Evolutionary conservation across 2,888 invertebrate genomes (phyloP).

Genomic region (Nymphalis polychloros): DNA sequence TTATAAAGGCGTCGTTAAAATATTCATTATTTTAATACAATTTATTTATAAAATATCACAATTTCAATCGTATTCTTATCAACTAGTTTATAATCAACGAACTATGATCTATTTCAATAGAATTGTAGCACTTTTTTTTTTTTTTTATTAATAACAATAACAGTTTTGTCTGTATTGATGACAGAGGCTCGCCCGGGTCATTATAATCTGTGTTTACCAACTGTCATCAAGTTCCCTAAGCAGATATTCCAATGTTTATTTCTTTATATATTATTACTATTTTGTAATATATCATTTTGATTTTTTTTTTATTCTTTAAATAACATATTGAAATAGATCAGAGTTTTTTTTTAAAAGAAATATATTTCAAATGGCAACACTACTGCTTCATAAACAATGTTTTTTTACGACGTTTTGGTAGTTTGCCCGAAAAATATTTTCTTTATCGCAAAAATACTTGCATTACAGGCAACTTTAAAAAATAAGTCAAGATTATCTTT

Average conservation of each 20-base stretch:
- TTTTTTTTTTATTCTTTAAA: background rate
- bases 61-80: constrained; percentile 6
- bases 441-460: background rate
- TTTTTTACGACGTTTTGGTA: background rate
- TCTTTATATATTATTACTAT: too few relatives aligned
- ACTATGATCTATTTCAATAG: constrained; percentile 1
- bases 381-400: background rate
- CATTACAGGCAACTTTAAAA: background rate
- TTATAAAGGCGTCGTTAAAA: background rate
- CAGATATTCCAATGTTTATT: too few relatives aligned
- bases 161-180: too few relatives aligned
- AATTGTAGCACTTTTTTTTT: background rate
- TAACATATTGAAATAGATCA: background rate
- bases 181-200: too few relatives aligned
- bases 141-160: too few relatives aligned
- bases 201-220: too few relatives aligned
- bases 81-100: background rate
- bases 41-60: constrained; percentile 13
- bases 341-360: background rate
- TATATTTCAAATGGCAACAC: background rate
- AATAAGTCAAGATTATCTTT: background rate
- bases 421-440: background rate
- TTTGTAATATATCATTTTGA: too few relatives aligned
- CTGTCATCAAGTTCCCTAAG: too few relatives aligned
- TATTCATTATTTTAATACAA: background rate